These are phyloP conservation scores for Troilus luridus DNA, from an alignment of 2,888 invertebrate species.

Conservation along the genomic window DNA sequence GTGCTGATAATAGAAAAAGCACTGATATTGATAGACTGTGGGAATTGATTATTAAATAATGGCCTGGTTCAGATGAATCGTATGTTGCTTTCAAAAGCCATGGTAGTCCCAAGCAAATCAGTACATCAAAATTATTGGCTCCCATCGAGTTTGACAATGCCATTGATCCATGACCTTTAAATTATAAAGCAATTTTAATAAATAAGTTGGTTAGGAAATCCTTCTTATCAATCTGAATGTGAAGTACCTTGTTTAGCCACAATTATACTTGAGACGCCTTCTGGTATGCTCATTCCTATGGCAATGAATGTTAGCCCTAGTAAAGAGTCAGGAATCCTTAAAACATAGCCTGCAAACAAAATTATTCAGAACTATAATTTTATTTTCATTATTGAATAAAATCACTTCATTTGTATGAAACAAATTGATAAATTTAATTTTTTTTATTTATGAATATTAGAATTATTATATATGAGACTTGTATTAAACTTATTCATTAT, in stretches of 20 bases:
- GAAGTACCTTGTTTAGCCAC: slow-evolving; percentile 89
- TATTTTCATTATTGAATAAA: background rate
- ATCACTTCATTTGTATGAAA: background rate
- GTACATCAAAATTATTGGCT: slow-evolving; percentile 90
- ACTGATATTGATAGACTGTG: slow-evolving; percentile 92
- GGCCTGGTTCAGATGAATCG: slow-evolving; percentile 82
- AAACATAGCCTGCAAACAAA: slow-evolving; percentile 79
- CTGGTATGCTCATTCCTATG: slow-evolving; percentile 93
- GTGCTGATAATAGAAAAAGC: slow-evolving; percentile 87
- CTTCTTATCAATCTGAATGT: background rate
- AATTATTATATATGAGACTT: no score
- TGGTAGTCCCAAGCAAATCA: slow-evolving; percentile 88
- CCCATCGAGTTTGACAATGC: slow-evolving; percentile 92
- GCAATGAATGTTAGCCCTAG: slow-evolving; percentile 97
- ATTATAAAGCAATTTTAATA: background rate
- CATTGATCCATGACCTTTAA: slow-evolving; percentile 88
- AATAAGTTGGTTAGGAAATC: background rate
- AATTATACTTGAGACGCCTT: slow-evolving; percentile 93
- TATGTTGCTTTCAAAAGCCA: slow-evolving; percentile 91
- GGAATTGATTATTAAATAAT: slow-evolving; percentile 89
- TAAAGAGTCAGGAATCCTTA: slow-evolving; percentile 92
- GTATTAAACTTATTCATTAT: no score
- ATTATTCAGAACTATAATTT: background rate
- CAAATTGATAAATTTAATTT: background rate
- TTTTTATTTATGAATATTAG: background rate